Conservation (phyloP, 2,888 invertebrate genomes). For the Volucella bombylans region DNA sequence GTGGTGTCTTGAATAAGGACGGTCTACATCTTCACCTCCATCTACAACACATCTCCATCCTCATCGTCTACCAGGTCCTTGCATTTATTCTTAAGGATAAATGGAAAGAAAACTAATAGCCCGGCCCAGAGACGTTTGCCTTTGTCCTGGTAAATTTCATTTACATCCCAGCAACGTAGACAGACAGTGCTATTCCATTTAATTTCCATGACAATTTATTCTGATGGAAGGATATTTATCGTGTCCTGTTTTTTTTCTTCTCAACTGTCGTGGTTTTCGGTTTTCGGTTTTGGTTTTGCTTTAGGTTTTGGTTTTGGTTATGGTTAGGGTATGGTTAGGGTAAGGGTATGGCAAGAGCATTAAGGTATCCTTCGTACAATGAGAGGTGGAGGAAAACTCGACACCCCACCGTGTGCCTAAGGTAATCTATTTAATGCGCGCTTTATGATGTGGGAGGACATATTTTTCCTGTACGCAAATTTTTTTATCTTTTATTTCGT, state of each 20-base stretch:
- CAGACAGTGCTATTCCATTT: conserved; percentile 53
- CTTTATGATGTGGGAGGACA: conserved; percentile 66
- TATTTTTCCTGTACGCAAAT: conserved; percentile 36
- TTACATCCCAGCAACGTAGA: conserved; percentile 49
- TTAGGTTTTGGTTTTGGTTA: not conserved
- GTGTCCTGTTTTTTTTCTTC: not conserved
- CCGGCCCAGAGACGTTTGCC: not conserved
- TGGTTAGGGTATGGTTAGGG: no score
- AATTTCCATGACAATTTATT: conserved; percentile 66
- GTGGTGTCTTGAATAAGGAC: not conserved
- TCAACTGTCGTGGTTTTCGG: not conserved
- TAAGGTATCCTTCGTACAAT: conserved; percentile 17
- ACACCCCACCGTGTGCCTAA: conserved; percentile 42
- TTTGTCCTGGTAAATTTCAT: conserved; percentile 15
- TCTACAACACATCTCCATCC: no score
- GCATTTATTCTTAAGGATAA: no score
- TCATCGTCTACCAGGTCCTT: no score
- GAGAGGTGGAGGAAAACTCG: conserved; percentile 1
- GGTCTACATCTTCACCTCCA: no score
- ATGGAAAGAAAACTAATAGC: no score
- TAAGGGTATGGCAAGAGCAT: not conserved
- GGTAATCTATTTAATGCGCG: conserved; percentile 65
- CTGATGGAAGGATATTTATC: conserved; percentile 64
- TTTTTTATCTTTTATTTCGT: conserved; percentile 52
- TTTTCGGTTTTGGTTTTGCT: not conserved